Base-by-base conservation (phyloP, 1,140 invertebrate species). In the Neodiprion virginianus region DNA sequence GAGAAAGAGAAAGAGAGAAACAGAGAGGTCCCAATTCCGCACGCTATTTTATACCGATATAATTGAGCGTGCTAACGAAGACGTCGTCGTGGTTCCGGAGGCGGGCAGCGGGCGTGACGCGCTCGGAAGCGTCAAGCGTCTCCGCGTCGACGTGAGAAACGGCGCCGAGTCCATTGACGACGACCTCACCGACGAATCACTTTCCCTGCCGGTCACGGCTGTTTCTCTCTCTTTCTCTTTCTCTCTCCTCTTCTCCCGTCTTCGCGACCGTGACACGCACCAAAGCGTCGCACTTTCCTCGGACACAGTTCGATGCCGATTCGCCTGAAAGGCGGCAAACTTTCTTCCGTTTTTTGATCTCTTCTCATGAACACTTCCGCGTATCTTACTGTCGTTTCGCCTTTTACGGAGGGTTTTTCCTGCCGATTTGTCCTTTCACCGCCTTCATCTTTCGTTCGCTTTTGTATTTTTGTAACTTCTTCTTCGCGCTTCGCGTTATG, bases 201-300 rank as follows among this genome's bases (percentile, higher is more conserved):
- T 61, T 61, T 61, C 53, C 53, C 53, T 61, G 53, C 53, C 53
- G 53, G n/a, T 61, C 28, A 40, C 28, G 28, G 53, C 53, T 11
- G 4, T 61, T 8, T 12, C 53, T 61, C 53, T 61, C 11, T 17
- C n/a, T n/a, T n/a, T 17, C n/a, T 40, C 28, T 11, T 61, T 61
- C 53, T 12, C 53, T 61, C 53, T 61, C 4, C 53, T 61, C 53
- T 61, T 3, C 8, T 61, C 4, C 53, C n/a, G 11, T 61, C 11
- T 61, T 61, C 53, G 53, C 53, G 53, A 61, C 53, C 53, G 53
- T 61, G 53, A 61, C 53, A 61, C 53, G 53, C 53, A 17, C 28
- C 28, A 40, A 40, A 40, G 28, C 28, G 28, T 40, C 28, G 28
- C 28, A 40, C 28, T 40, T 40, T 40, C 28, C 5, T 40, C 28